Percentiles rank a stretch among this genome's conserved stretches.
Conservation (phyloP, 2,797 vertebrate genomes). For the Echiichthys vipera region DNA sequence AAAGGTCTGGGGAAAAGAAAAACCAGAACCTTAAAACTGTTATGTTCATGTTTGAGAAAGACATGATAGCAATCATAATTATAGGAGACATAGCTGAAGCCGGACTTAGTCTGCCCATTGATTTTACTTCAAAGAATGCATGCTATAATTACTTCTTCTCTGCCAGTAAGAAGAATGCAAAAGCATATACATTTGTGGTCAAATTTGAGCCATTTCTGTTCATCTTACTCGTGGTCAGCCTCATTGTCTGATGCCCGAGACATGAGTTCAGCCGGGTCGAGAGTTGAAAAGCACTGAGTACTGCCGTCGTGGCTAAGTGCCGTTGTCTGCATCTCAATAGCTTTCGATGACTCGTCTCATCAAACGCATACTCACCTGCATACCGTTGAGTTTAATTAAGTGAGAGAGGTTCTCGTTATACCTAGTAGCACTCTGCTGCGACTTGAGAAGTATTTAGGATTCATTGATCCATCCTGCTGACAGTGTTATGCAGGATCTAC, state of each 20-base stretch:
- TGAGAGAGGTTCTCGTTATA: constrained; percentile 19
- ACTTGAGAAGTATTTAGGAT: constrained; percentile 29
- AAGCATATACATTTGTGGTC: not conserved
- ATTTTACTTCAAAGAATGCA: constrained; percentile 57
- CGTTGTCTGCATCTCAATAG: constrained; percentile 48
- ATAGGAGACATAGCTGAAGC: constrained; percentile 1
- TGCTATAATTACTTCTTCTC: constrained; percentile 34
- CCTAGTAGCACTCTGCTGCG: constrained; percentile 13
- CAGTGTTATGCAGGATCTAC: not conserved
- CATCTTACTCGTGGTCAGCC: not conserved
- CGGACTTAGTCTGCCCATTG: constrained; percentile 22
- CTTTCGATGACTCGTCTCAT: constrained; percentile 36
- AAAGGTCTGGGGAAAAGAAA: constrained; percentile 10
- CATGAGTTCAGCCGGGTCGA: constrained; percentile 41
- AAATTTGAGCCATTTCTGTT: not conserved
- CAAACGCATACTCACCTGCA: not conserved
- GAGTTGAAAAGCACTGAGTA: constrained; percentile 29
- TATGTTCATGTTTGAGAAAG: constrained; percentile 28
- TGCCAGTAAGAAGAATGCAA: not conserved
- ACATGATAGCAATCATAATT: constrained; percentile 39
- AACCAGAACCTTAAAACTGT: constrained; percentile 39
- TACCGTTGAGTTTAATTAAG: constrained; percentile 36
- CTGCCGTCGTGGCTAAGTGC: not conserved
- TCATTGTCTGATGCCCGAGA: constrained; percentile 35
- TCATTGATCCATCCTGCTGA: constrained; percentile 19